Evolutionary conservation across 2,888 invertebrate species (phyloP), one percentile per base, ranked within the genome.

Genomic region (Ceraclea dissimilis): DNA sequence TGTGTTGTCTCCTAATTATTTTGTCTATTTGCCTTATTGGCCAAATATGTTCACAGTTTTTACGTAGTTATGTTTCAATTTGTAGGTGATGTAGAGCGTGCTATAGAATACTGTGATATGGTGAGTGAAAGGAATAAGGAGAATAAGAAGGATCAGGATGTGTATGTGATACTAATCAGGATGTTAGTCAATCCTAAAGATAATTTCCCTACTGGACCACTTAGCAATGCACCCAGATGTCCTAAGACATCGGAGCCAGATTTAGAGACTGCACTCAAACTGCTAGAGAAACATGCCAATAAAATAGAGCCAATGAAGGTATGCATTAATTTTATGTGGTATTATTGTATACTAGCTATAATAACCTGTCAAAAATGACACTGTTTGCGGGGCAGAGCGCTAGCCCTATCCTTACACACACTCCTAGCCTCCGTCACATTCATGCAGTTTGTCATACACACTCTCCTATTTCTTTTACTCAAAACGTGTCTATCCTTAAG

Each of bases 221-320:
- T 82, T 53, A 69, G 79, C 39, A 75, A 72, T 51, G 71, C 70
- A 8, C 69, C 71, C 39, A 65, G 72, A 53, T 82, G 84, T 67
- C 83, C 79, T 44, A 81, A 82, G 64, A 82, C 84, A 1, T 71
- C 83, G 0, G 79, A 82, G 50, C 86, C 90, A 0, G 90, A 96
- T 70, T 71, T 90, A 43, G 85, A 88, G 64, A 83, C 86, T 53
- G 93, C 93, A 6, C 73, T 97, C 4, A 75, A 81, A 62, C 75
- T 98, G 54, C 73, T 98, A 34, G 88, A 93, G 65, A 84, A 87
- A 63, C 86, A 94, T 70, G 91, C 94, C 0, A 80, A 83, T 10
- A 85, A 87, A 70, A 90, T 97, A 65, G 86, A 93, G 65, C 90
- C 94, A 0, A 71, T 87, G 10, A 86, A 88, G 73, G 88, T 87